Conservation (phyloP, 2,888 invertebrate species). For the Choreutis nemorana region DNA sequence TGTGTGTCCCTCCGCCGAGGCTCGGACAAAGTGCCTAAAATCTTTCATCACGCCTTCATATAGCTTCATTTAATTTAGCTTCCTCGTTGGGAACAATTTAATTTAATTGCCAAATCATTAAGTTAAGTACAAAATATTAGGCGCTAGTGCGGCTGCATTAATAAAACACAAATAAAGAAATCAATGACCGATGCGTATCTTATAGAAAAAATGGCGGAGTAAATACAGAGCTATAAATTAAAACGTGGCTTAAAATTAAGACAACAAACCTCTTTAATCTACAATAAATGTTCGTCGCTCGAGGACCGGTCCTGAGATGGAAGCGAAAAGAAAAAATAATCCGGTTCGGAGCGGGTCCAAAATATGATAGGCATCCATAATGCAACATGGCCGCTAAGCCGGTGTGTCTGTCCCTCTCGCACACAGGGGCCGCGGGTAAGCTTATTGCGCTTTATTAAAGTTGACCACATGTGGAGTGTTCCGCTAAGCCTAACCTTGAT, state of each 20-base stretch:
- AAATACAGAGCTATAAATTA: constrained; percentile 62
- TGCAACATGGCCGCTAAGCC: constrained; percentile 66
- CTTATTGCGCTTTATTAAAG: constrained; percentile 58
- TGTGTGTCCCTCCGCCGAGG: constrained; percentile 21
- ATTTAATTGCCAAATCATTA: constrained; percentile 67
- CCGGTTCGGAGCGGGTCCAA: constrained; percentile 63
- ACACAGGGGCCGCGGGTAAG: constrained; percentile 25
- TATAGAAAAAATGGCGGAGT: constrained; percentile 51
- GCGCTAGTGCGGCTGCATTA: constrained; percentile 51
- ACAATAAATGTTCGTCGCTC: constrained; percentile 64
- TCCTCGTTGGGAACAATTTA: constrained; percentile 60
- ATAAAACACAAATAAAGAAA: constrained; percentile 57
- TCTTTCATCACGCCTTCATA: constrained; percentile 42
- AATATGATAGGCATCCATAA: constrained; percentile 68
- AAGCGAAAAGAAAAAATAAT: constrained; percentile 59
- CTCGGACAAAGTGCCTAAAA: constrained; percentile 32
- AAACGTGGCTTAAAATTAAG: constrained; percentile 65
- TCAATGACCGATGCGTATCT: constrained; percentile 47
- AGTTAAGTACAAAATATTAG: constrained; percentile 62
- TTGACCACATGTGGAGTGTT: constrained; percentile 67
- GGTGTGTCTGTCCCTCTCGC: constrained; percentile 42
- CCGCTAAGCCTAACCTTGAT: constrained; percentile 67
- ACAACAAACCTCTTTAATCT: constrained; percentile 68
- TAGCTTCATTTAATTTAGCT: constrained; percentile 63
- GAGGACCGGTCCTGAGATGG: constrained; percentile 53